A percentile compares a stretch with the other conserved stretches of the same genome.
These are phyloP conservation scores for Euura saliciscinereae DNA, from an alignment of 1,140 invertebrate genomes.

Conservation along the genomic window DNA sequence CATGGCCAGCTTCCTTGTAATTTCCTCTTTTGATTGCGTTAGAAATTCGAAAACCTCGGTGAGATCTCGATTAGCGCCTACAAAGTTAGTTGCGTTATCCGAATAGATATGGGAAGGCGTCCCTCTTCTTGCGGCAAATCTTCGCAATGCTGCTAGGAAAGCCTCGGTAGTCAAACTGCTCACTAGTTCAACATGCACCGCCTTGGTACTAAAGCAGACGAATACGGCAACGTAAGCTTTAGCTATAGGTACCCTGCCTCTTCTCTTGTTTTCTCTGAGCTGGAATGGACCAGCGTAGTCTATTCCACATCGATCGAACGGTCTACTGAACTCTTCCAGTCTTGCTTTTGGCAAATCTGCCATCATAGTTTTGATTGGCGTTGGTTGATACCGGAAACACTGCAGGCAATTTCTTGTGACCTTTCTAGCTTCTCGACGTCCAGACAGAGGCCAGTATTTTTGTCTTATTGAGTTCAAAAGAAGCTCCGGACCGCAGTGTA, in stretches of 20 bases:
- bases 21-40: not conserved
- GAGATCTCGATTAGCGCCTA: not conserved
- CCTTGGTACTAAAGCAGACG: slow-evolving; percentile 9
- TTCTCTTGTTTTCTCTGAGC: slow-evolving; percentile 33
- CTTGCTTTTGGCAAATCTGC: slow-evolving; percentile 31
- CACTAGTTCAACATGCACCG: not conserved
- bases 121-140: slow-evolving; percentile 8
- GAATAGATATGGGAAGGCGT: not conserved
- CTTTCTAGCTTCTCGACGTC: slow-evolving; percentile 15
- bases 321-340: slow-evolving; percentile 16
- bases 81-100: slow-evolving; percentile 14
- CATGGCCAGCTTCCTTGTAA: not conserved
- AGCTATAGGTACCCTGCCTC: slow-evolving; percentile 14
- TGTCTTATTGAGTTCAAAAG: slow-evolving; percentile 26
- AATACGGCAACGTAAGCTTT: slow-evolving; percentile 11
- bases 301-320: slow-evolving; percentile 39
- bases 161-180: slow-evolving; percentile 9
- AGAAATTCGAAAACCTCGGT: slow-evolving; percentile 1
- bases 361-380: slow-evolving; percentile 27
- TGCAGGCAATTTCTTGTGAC: slow-evolving; percentile 22
- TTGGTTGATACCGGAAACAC: slow-evolving; percentile 29
- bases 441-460: slow-evolving; percentile 29
- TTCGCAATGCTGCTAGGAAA: not conserved
- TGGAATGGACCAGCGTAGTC: slow-evolving; percentile 37
- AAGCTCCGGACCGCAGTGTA: slow-evolving; percentile 33